Evolutionary conservation across 1,140 invertebrate species (phyloP), one percentile per base, ranked within the genome.

Genomic region (Bombus haemorrhoidalis): DNA sequence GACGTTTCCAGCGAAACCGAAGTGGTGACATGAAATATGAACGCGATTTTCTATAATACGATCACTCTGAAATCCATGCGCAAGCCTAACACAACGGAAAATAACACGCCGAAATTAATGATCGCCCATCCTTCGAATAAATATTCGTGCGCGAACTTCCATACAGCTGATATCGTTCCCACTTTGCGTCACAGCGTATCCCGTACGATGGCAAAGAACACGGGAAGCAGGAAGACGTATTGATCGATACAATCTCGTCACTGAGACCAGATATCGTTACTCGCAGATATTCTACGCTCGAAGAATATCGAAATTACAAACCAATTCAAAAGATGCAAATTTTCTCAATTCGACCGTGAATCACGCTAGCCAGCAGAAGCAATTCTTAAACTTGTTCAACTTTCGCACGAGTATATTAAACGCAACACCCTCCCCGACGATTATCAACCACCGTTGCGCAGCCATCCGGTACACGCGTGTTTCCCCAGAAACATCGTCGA

Each of bases 1-100:
- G 59, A 74, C 47, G 59, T 74, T 85, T 34, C 41, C 69, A 53
- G 18, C 53, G 47, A 12, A 22, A 71, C 37, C 76, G 39, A 81
- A 72, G 83, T 85, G 83, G 78, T 85, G 83, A 85, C 83, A 74
- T 85, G 83, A 85, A 85, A 85, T 85, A 85, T 85, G 68, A 71
- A 73, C 22, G 78, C 59, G 78, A 74, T 85, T 85, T 74, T 81
- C 83, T 85, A 79, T 85, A 85, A 85, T 80, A 85, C 57, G 83
- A 85, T 85, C 77, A 74, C 43, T 32, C 41, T 53, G 83, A 81
- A 81, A 81, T 66, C 59, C 41, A 59, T 18, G 34, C 76, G 28
- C 34, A 18, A n/a, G n/a, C 64, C n/a, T 43, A 39, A 43, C 43
- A 62, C 25, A 80, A 85, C 57, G 34, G 53, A 73, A 57, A 80